Evolutionary conservation across 1,140 invertebrate genomes (phyloP).

Genomic region (Drosophila varians): DNA sequence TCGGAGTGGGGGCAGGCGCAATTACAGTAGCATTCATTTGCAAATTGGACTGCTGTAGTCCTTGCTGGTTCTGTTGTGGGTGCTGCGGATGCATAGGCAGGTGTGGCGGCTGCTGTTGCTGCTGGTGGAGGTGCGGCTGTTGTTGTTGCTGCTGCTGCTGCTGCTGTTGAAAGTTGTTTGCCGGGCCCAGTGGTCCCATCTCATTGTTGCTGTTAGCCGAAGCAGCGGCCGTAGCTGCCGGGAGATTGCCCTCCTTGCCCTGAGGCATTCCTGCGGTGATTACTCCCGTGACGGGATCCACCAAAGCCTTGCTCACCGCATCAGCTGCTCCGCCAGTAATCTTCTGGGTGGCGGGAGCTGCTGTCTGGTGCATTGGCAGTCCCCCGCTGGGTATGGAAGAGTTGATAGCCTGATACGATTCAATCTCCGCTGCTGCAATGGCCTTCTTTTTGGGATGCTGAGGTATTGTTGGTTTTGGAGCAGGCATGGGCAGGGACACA

Average conservation of each 20-base stretch:
- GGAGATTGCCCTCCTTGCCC: slow-evolving; percentile 87
- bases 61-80: slow-evolving; percentile 21
- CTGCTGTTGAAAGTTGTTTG: slow-evolving; percentile 22
- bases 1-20: slow-evolving; percentile 49
- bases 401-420: slow-evolving; percentile 66
- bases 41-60: slow-evolving; percentile 15
- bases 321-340: slow-evolving; percentile 76
- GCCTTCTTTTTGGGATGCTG: slow-evolving; percentile 82
- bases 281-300: slow-evolving; percentile 91
- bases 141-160: slow-evolving; percentile 23
- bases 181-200: neutral
- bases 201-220: slow-evolving; percentile 61
- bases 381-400: slow-evolving; percentile 56
- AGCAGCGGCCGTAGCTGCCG: slow-evolving; percentile 68
- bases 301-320: slow-evolving; percentile 84
- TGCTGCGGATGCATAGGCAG: slow-evolving; percentile 37
- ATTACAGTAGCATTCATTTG: slow-evolving; percentile 59
- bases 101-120: slow-evolving; percentile 11
- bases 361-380: slow-evolving; percentile 70
- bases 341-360: slow-evolving; percentile 74
- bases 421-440: slow-evolving; percentile 77
- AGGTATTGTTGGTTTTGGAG: slow-evolving; percentile 53
- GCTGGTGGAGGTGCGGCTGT: slow-evolving; percentile 13
- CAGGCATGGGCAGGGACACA: slow-evolving; percentile 14
- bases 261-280: slow-evolving; percentile 88